Base-by-base conservation (phyloP, 2,888 invertebrate genomes). In the Galerucella nymphaeae region DNA sequence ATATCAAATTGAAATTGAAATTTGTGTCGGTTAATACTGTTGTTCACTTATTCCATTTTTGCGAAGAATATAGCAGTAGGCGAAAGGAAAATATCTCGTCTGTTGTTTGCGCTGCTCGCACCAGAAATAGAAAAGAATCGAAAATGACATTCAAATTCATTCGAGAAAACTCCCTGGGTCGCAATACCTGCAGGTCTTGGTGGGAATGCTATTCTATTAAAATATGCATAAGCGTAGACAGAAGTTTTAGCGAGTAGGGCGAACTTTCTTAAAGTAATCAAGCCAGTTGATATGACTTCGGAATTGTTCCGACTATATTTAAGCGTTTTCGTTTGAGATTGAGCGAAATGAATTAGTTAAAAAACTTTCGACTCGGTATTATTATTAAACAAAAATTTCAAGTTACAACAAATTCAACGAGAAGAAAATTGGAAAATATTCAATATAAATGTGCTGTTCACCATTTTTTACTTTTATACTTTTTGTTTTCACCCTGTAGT, bases 81-180 rank as follows among this genome's bases (percentile, higher is more conserved):
- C 48, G 61, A 55, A 55, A 50, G 53, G 57, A 64, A 62, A 16
- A 50, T 71, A 71, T 74, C 64, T 64, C 30, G 8, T 70, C 75
- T 66, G 66, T 76, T 77, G 77, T 77, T 77, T 76, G 75, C 72
- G 72, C 66, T 70, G 71, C 65, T 74, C 55, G 66, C 45, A 62
- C 55, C 70, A 66, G 58, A 69, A 72, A 55, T 68, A 66, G 64
- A 76, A 74, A 77, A 78, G 79, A 78, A 78, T 76, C 53, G 80
- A 72, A 82, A 81, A 79, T 78, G 80, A 78, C 79, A 82, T 83
- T 82, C 80, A 81, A 83, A 83, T 83, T 82, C 82, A 82, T 82
- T 82, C 82, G 75, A 74, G 70, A 77, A 67, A 64, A 68, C 57
- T 80, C 82, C 82, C 82, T 57, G 74, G 80, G 74, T 78, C 76